These are phyloP conservation scores for Drosophila burlai DNA, from an alignment of 1,140 invertebrate genomes.

Conservation along the genomic window DNA sequence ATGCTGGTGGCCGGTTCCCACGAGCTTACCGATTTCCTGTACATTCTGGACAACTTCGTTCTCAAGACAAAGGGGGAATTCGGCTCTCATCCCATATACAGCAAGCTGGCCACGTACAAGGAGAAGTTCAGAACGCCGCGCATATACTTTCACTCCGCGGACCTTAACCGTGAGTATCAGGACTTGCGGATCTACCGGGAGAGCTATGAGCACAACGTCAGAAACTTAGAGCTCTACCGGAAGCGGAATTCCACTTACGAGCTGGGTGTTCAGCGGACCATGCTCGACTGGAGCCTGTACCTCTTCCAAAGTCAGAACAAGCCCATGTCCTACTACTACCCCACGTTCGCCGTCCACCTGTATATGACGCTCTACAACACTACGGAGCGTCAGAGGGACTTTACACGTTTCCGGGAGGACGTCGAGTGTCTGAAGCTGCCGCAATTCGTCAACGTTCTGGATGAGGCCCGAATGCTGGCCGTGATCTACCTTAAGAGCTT, in stretches of 20 bases:
- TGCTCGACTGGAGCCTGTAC: conserved; percentile 81
- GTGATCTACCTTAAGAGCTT: conserved; percentile 81
- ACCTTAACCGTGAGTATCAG: conserved; percentile 64
- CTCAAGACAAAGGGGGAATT: conserved; percentile 31
- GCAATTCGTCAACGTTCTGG: conserved; percentile 73
- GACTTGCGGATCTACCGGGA: conserved; percentile 67
- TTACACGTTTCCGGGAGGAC: conserved; percentile 57
- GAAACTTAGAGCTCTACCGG: conserved; percentile 65
- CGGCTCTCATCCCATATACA: conserved; percentile 41
- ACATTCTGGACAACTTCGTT: conserved; percentile 57
- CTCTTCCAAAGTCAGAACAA: conserved; percentile 75
- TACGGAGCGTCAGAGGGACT: conserved; percentile 61
- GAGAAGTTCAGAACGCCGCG: conserved; percentile 66
- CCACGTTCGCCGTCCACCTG: conserved; percentile 75
- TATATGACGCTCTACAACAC: conserved; percentile 78
- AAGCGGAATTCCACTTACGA: conserved; percentile 73
- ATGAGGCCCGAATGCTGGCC: conserved; percentile 73
- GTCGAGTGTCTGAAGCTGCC: conserved; percentile 77
- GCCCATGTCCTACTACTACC: conserved; percentile 80
- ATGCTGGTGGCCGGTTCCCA: conserved; percentile 40
- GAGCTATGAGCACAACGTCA: conserved; percentile 77
- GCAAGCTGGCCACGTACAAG: conserved; percentile 53
- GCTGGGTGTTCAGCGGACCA: conserved; percentile 67
- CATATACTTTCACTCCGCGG: conserved; percentile 65
- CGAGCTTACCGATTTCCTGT: conserved; percentile 63